Conservation (phyloP, 2,888 invertebrate genomes). For the Disparrhopalites patrizii region DNA sequence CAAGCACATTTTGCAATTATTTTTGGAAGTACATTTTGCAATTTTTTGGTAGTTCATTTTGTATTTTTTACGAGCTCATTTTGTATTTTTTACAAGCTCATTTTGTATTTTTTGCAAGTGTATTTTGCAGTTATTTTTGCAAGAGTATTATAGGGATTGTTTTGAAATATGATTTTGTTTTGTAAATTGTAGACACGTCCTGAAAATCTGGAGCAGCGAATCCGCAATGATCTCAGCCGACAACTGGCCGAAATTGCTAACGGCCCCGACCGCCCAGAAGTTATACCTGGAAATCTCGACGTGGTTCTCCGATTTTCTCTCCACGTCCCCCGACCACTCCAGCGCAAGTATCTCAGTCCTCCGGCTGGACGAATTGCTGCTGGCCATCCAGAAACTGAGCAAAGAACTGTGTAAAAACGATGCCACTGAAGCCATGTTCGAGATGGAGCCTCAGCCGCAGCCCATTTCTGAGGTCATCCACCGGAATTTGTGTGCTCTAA, state of each 20-base stretch:
- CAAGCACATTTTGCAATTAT: not conserved
- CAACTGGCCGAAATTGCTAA: constrained; percentile 16
- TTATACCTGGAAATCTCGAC: constrained; percentile 1
- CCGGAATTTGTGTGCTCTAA: not conserved
- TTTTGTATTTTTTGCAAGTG: not conserved
- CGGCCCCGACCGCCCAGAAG: not conserved
- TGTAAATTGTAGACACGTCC: constrained; percentile 12
- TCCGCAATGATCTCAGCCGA: constrained; percentile 14
- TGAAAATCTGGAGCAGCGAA: constrained; percentile 25
- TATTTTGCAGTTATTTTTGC: not conserved
- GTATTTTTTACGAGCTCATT: not conserved
- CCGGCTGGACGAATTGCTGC: no score
- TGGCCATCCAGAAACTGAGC: no score
- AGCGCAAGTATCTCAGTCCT: no score
- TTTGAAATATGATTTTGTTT: not conserved
- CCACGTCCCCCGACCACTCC: no score
- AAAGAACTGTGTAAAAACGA: no score
- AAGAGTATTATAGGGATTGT: no score
- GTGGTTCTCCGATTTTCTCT: no score
- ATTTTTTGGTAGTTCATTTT: not conserved
- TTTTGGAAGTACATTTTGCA: not conserved
- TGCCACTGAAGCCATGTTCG: no score
- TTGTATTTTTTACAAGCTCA: not conserved
- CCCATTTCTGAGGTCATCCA: no score
- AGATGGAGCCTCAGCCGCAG: no score